Evolutionary conservation across 2,888 invertebrate species (phyloP).

Genomic region (Carterocephalus palaemon): DNA sequence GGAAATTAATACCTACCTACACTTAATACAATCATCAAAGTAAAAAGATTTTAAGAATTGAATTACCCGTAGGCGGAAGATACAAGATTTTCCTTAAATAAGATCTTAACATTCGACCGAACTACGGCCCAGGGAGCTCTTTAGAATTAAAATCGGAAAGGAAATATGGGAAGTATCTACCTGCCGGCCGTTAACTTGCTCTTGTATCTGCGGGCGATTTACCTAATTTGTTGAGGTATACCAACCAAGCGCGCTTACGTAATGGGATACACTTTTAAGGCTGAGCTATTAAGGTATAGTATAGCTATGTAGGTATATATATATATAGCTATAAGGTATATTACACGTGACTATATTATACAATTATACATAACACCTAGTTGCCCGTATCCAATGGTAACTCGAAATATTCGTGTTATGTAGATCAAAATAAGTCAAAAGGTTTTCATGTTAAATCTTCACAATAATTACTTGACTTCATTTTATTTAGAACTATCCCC

Average conservation of each 20-base stretch:
- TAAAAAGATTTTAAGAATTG: slow-evolving; percentile 27
- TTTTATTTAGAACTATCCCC: too few relatives aligned
- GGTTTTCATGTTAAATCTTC: too few relatives aligned
- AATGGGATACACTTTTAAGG: too few relatives aligned
- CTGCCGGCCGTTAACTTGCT: slow-evolving; percentile 25
- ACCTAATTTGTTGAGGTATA: slow-evolving; percentile 26
- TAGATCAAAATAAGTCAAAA: too few relatives aligned
- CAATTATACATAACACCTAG: too few relatives aligned
- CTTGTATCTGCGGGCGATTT: slow-evolving; percentile 28
- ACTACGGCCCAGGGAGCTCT: slow-evolving; percentile 39
- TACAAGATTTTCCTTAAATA: slow-evolving; percentile 34
- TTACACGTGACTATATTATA: too few relatives aligned
- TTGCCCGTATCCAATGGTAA: too few relatives aligned
- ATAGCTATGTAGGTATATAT: too few relatives aligned
- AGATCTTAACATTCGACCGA: slow-evolving; percentile 38
- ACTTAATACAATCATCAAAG: slow-evolving; percentile 21
- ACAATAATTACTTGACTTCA: too few relatives aligned
- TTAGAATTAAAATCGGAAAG: slow-evolving; percentile 36
- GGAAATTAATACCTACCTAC: slow-evolving; percentile 24
- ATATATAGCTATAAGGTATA: too few relatives aligned
- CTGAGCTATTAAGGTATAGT: too few relatives aligned
- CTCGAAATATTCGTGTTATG: too few relatives aligned
- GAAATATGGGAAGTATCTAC: slow-evolving; percentile 35
- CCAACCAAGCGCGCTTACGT: neutral
- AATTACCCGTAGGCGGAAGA: slow-evolving; percentile 31